Conservation (phyloP, 2,888 invertebrate genomes). For the Oxyteleia sp. region DNA sequence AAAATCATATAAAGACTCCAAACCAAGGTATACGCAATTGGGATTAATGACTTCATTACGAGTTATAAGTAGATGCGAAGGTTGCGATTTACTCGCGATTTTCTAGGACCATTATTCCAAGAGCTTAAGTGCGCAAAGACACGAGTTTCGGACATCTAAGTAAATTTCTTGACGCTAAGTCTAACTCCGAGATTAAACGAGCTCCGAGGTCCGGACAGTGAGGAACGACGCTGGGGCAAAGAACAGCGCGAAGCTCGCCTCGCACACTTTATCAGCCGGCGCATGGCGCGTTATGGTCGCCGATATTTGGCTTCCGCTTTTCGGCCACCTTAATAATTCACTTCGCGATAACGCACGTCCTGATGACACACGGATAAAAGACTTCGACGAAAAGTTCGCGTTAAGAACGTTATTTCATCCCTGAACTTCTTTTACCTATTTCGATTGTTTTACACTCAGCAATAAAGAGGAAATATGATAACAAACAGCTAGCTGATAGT, state of each 20-base stretch:
- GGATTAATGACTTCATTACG: conserved; percentile 38
- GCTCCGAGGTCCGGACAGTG: conserved; percentile 58
- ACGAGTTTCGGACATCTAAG: conserved; percentile 70
- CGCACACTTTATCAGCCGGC: conserved; percentile 76
- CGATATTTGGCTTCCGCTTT: conserved; percentile 71
- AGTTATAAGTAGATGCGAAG: conserved; percentile 28
- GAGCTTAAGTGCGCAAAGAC: conserved; percentile 65
- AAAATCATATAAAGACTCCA: too few relatives aligned
- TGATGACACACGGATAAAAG: conserved; percentile 65
- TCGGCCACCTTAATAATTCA: conserved; percentile 67
- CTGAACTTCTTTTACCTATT: conserved; percentile 29
- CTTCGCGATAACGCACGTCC: conserved; percentile 66
- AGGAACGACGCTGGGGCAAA: conserved; percentile 72
- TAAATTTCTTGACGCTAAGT: conserved; percentile 78
- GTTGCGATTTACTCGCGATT: conserved; percentile 61
- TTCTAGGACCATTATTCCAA: conserved; percentile 56
- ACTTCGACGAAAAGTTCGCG: conserved; percentile 59
- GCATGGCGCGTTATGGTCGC: conserved; percentile 66
- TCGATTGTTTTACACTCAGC: conserved; percentile 50
- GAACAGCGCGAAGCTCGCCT: conserved; percentile 63
- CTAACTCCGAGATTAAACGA: conserved; percentile 80
- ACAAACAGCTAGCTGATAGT: conserved; percentile 44
- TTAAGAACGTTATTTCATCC: conserved; percentile 51
- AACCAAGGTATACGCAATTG: conserved; percentile 20
- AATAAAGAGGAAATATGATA: conserved; percentile 42